These are phyloP conservation scores for Xiphydria camelus DNA, from an alignment of 2,888 invertebrate genomes.

Conservation along the genomic window DNA sequence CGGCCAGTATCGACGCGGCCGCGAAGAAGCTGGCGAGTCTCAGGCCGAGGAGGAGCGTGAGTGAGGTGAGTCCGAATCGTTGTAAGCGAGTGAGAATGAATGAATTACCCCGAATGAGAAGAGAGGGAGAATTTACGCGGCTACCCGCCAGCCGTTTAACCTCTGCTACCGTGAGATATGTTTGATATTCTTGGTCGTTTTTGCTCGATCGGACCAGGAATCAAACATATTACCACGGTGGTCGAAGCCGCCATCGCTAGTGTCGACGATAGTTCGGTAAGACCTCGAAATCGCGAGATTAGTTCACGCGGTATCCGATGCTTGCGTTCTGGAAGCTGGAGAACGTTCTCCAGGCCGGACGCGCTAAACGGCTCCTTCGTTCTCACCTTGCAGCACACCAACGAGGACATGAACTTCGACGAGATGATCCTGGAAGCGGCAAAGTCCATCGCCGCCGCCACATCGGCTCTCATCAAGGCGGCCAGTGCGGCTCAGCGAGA, in stretches of 20 bases:
- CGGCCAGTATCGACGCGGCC: constrained; percentile 97
- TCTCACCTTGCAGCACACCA: constrained; percentile 80
- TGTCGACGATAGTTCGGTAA: too few relatives aligned
- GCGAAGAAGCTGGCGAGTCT: constrained; percentile 92
- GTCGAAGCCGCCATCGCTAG: constrained; percentile 41
- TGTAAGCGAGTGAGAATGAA: neutral
- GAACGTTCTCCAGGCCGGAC: too few relatives aligned
- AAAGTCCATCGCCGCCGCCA: constrained; percentile 95
- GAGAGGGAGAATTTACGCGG: constrained; percentile 6
- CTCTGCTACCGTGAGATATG: constrained; percentile 88
- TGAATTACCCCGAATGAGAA: constrained; percentile 12
- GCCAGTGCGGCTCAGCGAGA: constrained; percentile 97
- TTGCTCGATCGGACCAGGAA: constrained; percentile 89
- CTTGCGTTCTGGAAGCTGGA: too few relatives aligned
- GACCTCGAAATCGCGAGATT: too few relatives aligned
- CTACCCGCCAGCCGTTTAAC: constrained; percentile 3
- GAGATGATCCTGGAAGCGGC: constrained; percentile 99
- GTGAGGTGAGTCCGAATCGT: constrained; percentile 71
- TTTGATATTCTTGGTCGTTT: constrained; percentile 99
- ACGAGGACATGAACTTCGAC: constrained; percentile 95
- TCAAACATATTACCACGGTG: constrained; percentile 99
- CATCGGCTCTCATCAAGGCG: constrained; percentile 93
- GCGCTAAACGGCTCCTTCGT: too few relatives aligned
- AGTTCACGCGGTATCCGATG: too few relatives aligned
- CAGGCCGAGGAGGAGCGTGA: constrained; percentile 79